Percentiles rank a stretch among this genome's conserved stretches.
phyloP scores from a whole-genome alignment of 2,797 vertebrate genomes.

The Myripristis jacobus region DNA sequence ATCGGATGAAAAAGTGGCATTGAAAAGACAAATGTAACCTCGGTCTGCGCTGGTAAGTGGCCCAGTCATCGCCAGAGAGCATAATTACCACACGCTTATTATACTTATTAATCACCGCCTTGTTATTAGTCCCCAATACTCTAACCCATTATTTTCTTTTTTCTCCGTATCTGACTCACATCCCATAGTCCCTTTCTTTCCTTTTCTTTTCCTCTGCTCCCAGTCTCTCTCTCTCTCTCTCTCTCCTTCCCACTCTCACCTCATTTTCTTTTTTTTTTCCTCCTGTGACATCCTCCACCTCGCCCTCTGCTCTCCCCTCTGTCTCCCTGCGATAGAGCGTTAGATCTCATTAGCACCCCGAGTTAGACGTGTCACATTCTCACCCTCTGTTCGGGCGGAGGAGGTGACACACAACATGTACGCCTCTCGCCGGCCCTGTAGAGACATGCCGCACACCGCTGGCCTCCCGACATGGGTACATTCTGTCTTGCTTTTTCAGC shows the following conservation, averaged over 20 bases:
- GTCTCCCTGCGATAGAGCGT: slow-evolving; percentile 24
- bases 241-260: background rate
- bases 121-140: slow-evolving; percentile 5
- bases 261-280: slow-evolving; percentile 12
- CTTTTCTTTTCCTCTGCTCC: background rate
- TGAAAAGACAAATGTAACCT: no score
- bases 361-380: slow-evolving; percentile 45
- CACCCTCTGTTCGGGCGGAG: slow-evolving; percentile 25
- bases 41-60: background rate
- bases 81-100: slow-evolving; percentile 1
- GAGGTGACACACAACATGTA: slow-evolving; percentile 27
- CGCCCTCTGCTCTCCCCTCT: background rate
- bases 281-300: slow-evolving; percentile 11
- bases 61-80: background rate
- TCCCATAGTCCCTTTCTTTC: no score
- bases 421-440: slow-evolving; percentile 1
- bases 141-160: background rate
- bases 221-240: background rate
- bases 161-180: no score
- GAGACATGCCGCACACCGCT: background rate
- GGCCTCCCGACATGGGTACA: no score
- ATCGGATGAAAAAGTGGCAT: no score
- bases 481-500: background rate
- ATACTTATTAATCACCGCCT: slow-evolving; percentile 24
- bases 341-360: slow-evolving; percentile 62